These are phyloP conservation scores for Xiphias gladius DNA, from an alignment of 2,113 vertebrate genomes.

Conservation along the genomic window DNA sequence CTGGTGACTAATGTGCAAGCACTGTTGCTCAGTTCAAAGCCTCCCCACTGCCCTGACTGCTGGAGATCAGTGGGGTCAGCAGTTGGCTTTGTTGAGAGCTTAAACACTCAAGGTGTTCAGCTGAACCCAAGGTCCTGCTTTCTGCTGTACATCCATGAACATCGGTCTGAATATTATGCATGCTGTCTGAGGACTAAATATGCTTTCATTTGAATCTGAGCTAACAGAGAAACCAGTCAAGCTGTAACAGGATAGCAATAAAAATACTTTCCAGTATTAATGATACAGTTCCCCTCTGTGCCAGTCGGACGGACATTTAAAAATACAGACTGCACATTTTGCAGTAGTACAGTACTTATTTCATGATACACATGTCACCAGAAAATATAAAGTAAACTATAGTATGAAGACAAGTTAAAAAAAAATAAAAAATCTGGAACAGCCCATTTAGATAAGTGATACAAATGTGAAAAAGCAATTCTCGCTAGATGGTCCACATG, in stretches of 20 bases:
- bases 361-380: neutral
- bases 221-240: conserved; percentile 46
- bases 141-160: conserved; percentile 33
- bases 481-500: neutral
- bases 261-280: conserved; percentile 50
- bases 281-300: neutral
- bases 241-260: conserved; percentile 39
- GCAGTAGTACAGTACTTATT: neutral
- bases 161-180: neutral
- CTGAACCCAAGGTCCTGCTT: conserved; percentile 26
- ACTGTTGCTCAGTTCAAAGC: conserved; percentile 75
- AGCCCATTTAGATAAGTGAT: neutral
- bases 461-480: neutral
- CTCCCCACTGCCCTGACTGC: conserved; percentile 35
- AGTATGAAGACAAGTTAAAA: neutral
- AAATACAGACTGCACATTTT: neutral
- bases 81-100: conserved; percentile 62
- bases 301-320: neutral
- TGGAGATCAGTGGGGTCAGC: conserved; percentile 53
- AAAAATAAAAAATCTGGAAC: neutral
- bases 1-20: conserved; percentile 55
- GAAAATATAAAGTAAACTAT: neutral
- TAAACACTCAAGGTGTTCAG: conserved; percentile 55
- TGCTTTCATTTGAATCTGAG: conserved; percentile 38
- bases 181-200: conserved; percentile 25